Evolutionary conservation across 2,797 vertebrate genomes (phyloP).

Genomic region (Podarcis lilfordi): DNA sequence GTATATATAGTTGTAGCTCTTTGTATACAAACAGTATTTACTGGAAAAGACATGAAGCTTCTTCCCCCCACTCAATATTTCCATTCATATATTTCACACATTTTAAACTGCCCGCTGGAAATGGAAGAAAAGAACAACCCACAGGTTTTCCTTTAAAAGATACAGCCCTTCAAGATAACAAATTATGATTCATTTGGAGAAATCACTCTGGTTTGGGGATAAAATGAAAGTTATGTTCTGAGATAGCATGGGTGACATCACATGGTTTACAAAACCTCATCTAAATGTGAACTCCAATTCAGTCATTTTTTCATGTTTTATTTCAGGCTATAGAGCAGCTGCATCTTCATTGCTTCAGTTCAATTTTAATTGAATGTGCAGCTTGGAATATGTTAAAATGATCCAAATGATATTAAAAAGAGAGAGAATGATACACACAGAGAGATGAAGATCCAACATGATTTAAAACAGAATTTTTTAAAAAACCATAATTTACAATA

Average conservation of each 20-base stretch:
- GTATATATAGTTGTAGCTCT: no score
- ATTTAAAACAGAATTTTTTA: neutral
- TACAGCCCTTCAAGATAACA: slow-evolving; percentile 33
- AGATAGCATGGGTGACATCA: slow-evolving; percentile 22
- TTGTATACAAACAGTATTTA: neutral
- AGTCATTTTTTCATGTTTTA: slow-evolving; percentile 47
- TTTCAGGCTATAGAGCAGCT: slow-evolving; percentile 48
- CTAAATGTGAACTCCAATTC: slow-evolving; percentile 39
- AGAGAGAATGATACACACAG: neutral
- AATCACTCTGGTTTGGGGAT: slow-evolving; percentile 24
- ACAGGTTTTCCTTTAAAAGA: slow-evolving; percentile 40
- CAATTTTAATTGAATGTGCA: slow-evolving; percentile 54
- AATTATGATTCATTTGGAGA: slow-evolving; percentile 49
- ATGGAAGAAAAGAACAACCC: slow-evolving; percentile 3
- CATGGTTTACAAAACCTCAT: slow-evolving; percentile 21
- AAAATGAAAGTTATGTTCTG: slow-evolving; percentile 48
- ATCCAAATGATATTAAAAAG: slow-evolving; percentile 32
- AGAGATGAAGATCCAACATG: slow-evolving; percentile 31
- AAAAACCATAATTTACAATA: neutral
- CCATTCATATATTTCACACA: slow-evolving; percentile 8
- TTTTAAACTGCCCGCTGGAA: slow-evolving; percentile 38
- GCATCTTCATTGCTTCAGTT: slow-evolving; percentile 46
- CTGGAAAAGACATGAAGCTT: neutral
- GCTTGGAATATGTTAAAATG: slow-evolving; percentile 47
- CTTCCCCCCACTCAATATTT: neutral